phyloP scores from a whole-genome alignment of 2,113 vertebrate species.

The Motacilla alba region DNA sequence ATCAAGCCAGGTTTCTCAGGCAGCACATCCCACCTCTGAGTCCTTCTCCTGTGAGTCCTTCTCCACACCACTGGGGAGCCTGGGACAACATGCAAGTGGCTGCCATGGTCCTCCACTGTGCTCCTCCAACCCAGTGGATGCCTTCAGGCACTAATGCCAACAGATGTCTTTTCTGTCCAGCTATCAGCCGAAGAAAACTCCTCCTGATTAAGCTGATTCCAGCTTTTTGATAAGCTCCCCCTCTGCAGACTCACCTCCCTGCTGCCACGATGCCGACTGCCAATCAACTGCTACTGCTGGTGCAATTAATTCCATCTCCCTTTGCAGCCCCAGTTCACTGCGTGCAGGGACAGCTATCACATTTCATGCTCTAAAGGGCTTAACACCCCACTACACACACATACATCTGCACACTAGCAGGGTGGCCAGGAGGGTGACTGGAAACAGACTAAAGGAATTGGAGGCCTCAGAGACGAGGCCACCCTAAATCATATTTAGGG shows the following conservation, averaged over 20 bases:
- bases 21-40: not conserved
- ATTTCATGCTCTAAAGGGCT: slow-evolving; percentile 45
- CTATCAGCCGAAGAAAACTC: not conserved
- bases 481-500: not conserved
- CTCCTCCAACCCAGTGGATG: rapidly evolving
- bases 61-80: rapidly evolving
- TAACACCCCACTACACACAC: not conserved
- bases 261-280: rapidly evolving
- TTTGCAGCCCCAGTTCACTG: not conserved
- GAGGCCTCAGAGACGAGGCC: not conserved
- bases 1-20: not conserved
- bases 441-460: not conserved
- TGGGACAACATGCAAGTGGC: rapidly evolving
- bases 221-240: not conserved
- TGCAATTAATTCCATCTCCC: slow-evolving; percentile 37
- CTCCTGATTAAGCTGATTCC: not conserved
- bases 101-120: not conserved
- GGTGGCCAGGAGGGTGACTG: not conserved
- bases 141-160: not conserved
- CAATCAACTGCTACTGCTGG: not conserved
- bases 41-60: not conserved
- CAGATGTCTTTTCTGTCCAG: not conserved
- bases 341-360: not conserved
- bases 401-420: not conserved
- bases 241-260: not conserved